A percentile compares a stretch with the other conserved stretches of the same genome.
Conservation (phyloP, 2,888 invertebrate genomes). For the Platycheirus albimanus region DNA sequence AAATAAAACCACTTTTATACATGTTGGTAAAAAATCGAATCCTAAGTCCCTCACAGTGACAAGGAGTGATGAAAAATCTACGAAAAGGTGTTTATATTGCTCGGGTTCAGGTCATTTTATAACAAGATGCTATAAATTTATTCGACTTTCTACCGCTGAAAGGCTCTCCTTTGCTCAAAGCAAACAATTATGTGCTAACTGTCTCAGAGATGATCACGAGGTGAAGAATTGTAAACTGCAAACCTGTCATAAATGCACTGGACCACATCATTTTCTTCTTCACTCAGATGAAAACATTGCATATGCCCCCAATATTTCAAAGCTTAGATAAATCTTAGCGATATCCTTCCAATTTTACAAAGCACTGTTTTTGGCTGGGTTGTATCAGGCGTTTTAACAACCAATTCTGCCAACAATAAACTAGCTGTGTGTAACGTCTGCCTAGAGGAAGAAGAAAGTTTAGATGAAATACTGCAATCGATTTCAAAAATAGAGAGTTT, state of each 20-base stretch:
- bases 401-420: too few relatives aligned
- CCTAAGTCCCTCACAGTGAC: background rate
- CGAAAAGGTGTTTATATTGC: background rate
- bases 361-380: slow-evolving; percentile 7
- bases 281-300: background rate
- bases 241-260: background rate
- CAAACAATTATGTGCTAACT: background rate
- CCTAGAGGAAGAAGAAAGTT: too few relatives aligned
- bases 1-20: background rate
- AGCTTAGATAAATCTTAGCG: background rate
- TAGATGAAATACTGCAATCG: too few relatives aligned
- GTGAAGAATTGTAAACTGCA: background rate
- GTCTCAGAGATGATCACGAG: background rate
- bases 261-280: background rate
- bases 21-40: background rate
- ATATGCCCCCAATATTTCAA: background rate
- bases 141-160: background rate
- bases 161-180: background rate
- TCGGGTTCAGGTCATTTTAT: background rate
- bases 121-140: too few relatives aligned
- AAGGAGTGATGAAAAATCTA: background rate
- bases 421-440: too few relatives aligned
- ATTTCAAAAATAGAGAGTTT: too few relatives aligned
- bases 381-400: too few relatives aligned
- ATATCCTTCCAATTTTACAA: background rate